These are phyloP conservation scores for Rhinichthys klamathensis DNA, from an alignment of 2,113 vertebrate genomes.

Conservation along the genomic window DNA sequence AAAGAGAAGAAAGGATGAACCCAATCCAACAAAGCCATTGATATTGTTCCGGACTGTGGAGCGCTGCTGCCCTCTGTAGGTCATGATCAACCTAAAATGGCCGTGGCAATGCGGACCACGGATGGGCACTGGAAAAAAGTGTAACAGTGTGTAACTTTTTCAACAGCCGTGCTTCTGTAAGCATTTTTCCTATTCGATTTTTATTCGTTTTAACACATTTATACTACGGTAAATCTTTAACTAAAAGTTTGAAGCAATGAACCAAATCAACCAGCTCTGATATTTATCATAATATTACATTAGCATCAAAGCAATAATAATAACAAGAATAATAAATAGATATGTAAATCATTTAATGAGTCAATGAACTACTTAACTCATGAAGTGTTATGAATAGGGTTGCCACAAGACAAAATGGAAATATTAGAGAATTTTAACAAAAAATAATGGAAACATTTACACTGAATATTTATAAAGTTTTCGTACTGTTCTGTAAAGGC, in stretches of 20 bases:
- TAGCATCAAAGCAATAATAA: too few relatives aligned
- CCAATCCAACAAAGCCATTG: conserved; percentile 4
- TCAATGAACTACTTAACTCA: not conserved
- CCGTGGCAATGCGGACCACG: not conserved
- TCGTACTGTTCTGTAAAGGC: not conserved
- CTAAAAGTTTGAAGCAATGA: too few relatives aligned
- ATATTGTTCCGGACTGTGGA: conserved; percentile 28
- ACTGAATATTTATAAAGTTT: not conserved
- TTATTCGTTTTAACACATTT: too few relatives aligned
- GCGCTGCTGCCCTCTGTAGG: conserved; percentile 60
- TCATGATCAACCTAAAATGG: not conserved
- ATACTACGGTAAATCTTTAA: too few relatives aligned
- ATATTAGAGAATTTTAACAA: not conserved
- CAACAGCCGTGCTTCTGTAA: too few relatives aligned
- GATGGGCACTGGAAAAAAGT: conserved; percentile 1
- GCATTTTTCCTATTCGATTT: too few relatives aligned
- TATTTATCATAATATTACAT: too few relatives aligned
- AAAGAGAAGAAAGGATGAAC: conserved; percentile 3
- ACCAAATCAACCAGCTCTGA: too few relatives aligned
- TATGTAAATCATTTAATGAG: not conserved
- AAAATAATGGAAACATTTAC: not conserved
- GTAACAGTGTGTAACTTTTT: too few relatives aligned
- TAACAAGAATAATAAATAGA: not conserved
- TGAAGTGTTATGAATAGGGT: not conserved
- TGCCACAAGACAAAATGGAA: not conserved